Base-by-base conservation (phyloP, 2,797 vertebrate genomes). In the Argentina silus region DNA sequence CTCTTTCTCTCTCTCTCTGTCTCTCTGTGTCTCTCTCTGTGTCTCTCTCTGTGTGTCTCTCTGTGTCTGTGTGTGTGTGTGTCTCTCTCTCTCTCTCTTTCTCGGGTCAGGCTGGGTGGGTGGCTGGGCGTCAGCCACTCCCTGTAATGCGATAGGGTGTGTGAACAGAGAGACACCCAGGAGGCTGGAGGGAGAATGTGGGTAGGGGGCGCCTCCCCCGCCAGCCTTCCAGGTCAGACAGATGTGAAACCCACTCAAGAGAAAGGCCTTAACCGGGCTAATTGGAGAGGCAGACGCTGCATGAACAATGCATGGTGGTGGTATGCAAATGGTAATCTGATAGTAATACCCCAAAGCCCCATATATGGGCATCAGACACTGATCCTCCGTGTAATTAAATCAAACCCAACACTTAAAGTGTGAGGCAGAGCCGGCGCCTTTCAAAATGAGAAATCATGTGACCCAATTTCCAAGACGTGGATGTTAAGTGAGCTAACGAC, bases 271-370 rank as follows among this genome's bases (percentile, higher is more conserved):
- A 77, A 84, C 83, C 71, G 62, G 78, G 78, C 87, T 89, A 91
- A 92, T 91, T 90, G 88, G 81, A 79, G 78, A 78, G 55, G 76
- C 45, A 78, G 78, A 80, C 47, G 57, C 66, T 0, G 55, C 78
- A 92, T 94, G 89, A 92, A 94, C 94, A 91, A 94, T 91, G 75
- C 86, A 94, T 89, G 12, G 60, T 2, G 62, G 74, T 69, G 81
- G 74, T 81, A 90, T 88, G 91, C 88, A 91, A 92, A 94, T 94
- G 85, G 79, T 92, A 90, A 93, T 94, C 89, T 88, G 77, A 87
- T 89, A 87, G 87, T 78, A 89, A 93, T 92, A 93, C 76, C 86
- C 75, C 89, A 87, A 91, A 91, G 87, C 86, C 86, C 82, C 81
- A 79, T 85, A 86, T 84, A 82, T 76, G 78, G n/a, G n/a, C n/a